Percentiles rank a stretch among this genome's conserved stretches.
Evolutionary conservation across 2,797 vertebrate genomes (phyloP).

Genomic region (Synanceia verrucosa): DNA sequence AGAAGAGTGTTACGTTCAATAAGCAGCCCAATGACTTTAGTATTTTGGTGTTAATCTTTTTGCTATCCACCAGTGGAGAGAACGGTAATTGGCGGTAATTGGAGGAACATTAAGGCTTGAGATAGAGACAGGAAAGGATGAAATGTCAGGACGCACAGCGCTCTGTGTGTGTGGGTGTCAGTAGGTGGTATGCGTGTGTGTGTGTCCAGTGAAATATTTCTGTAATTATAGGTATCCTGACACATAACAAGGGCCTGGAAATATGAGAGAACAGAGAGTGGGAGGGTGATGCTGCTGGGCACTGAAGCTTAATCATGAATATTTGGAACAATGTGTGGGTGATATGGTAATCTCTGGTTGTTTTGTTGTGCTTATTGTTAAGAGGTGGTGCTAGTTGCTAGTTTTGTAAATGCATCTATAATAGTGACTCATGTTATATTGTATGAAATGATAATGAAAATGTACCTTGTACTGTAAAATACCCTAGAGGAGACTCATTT

Average conservation of each 20-base stretch:
- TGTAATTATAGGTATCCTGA: conserved; percentile 47
- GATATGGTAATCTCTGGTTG: not conserved
- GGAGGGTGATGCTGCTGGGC: conserved; percentile 6
- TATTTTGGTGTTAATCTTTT: conserved; percentile 67
- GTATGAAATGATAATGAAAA: not conserved
- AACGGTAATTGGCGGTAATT: conserved; percentile 70
- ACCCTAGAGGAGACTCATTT: not conserved
- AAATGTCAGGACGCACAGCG: conserved; percentile 38
- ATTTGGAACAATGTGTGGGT: conserved; percentile 1
- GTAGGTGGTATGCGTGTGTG: not conserved
- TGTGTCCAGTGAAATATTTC: conserved; percentile 37
- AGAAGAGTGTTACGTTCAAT: conserved; percentile 61
- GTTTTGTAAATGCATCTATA: not conserved
- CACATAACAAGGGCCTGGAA: conserved; percentile 13
- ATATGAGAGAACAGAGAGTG: conserved; percentile 12
- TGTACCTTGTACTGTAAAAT: not conserved
- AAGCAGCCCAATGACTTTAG: conserved; percentile 58
- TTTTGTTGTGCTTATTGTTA: not conserved
- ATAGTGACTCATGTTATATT: not conserved
- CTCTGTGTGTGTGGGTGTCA: conserved; percentile 6
- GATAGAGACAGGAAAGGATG: conserved; percentile 46
- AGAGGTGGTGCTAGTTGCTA: not conserved
- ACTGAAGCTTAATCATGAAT: conserved; percentile 26
- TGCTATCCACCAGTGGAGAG: conserved; percentile 28
- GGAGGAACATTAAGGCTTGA: conserved; percentile 46